Base-by-base conservation (phyloP, 2,888 invertebrate genomes). In the Caenorhabditis sp. region DNA sequence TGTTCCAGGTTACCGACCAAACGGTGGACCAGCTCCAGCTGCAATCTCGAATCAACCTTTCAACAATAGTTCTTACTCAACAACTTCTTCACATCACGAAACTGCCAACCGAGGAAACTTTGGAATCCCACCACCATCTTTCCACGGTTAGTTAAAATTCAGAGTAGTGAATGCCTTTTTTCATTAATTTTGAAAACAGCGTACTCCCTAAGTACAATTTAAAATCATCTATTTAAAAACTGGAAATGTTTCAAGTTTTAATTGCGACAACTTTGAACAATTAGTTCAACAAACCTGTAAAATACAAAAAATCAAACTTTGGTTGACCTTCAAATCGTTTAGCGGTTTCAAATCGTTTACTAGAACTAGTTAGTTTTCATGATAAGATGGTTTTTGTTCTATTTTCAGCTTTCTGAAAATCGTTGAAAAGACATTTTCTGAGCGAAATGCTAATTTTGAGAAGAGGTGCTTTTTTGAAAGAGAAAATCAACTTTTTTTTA, bases 31-130 rank as follows among this genome's bases (percentile, higher is more conserved):
- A 38, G 58, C 68, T 26, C 63, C 74, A 52, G 67, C 74, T 10
- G 77, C 79, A 59, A 76, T 80, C 31, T 70, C 73, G n/a, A 80
- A 80, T 60, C 72, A 73, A 53, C 75, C 69, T 54, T 77, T 70
- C 73, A 76, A 71, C 64, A 43, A 43, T 14, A 43, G 43, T 14
- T 59, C 61, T 62, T 70, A 67, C 62, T 70, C 69, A 21, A 64
- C 62, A 17, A 63, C 73, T 31, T 73, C 76, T 38, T 73, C 75
- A 26, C 70, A 72, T 53, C 75, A 77, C 69, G 70, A 77, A 50
- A 54, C 68, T 14, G 66, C 68, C 17, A 69, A 72, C 58, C 67
- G 70, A 12, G 67, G 67, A 20, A 67, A 65, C 54, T 73, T 73
- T 36, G 76, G 75, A 70, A 64, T 67, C 52, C 77, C 79, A 65